phyloP scores from a whole-genome alignment of 1,140 invertebrate genomes.

The Cardiocondyla obscurior region DNA sequence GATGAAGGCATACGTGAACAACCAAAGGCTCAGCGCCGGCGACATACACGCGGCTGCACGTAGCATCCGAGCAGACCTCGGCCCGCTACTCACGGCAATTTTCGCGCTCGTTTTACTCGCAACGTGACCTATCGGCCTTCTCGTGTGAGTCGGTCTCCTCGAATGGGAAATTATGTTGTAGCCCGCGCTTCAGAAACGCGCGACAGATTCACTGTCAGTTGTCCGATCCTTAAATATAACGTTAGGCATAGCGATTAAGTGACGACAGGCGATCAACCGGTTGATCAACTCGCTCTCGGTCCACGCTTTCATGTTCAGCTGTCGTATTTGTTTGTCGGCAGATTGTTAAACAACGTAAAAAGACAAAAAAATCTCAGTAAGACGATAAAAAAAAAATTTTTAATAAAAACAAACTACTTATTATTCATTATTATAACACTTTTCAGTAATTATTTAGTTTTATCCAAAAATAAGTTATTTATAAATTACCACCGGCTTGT shows the following conservation, averaged over 20 bases:
- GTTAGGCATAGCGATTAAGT: slow-evolving; percentile 55
- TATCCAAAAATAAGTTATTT: background rate
- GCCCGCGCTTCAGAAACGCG: background rate
- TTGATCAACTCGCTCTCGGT: slow-evolving; percentile 19
- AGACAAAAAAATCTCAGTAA: slow-evolving; percentile 18
- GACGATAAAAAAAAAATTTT: background rate
- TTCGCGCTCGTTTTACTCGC: slow-evolving; percentile 42
- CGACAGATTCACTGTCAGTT: slow-evolving; percentile 62
- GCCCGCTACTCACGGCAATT: slow-evolving; percentile 28
- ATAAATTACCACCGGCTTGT: too few species aligned
- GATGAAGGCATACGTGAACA: slow-evolving; percentile 68
- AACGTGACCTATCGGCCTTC: slow-evolving; percentile 67
- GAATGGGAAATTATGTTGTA: slow-evolving; percentile 27
- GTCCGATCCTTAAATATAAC: slow-evolving; percentile 67
- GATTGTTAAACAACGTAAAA: background rate
- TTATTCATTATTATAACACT: background rate
- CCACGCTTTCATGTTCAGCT: background rate
- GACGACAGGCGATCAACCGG: slow-evolving; percentile 10
- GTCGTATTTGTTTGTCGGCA: background rate
- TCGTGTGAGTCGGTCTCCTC: slow-evolving; percentile 32
- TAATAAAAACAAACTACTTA: too few species aligned
- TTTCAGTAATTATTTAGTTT: too few species aligned
- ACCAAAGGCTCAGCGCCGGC: slow-evolving; percentile 72
- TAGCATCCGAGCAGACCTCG: slow-evolving; percentile 2
- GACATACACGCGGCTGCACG: slow-evolving; percentile 57